Percentiles rank a stretch among this genome's conserved stretches.
Evolutionary conservation across 2,113 vertebrate genomes (phyloP).

Genomic region (Myiozetetes cayanensis): DNA sequence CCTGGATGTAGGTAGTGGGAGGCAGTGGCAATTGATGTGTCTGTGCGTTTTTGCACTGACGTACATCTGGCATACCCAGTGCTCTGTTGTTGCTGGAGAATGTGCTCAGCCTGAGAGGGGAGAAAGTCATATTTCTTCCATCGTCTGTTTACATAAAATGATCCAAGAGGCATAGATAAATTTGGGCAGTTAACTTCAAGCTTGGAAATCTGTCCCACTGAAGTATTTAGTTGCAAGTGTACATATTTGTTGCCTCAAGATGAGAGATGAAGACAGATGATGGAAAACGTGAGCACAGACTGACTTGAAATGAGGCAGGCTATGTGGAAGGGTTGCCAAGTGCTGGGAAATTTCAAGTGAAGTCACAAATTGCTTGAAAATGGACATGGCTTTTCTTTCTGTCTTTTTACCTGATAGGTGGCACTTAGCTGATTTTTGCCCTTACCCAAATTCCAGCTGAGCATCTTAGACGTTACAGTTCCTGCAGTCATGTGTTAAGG

Average conservation of each 20-base stretch:
- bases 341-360: background rate
- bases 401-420: background rate
- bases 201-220: background rate
- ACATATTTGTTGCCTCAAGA: background rate
- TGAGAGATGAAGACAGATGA: background rate
- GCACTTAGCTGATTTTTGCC: background rate
- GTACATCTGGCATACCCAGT: background rate
- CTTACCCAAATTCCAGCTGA: background rate
- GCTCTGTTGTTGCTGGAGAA: background rate
- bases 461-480: background rate
- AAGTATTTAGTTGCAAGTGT: background rate
- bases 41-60: background rate
- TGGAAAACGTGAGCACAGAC: background rate
- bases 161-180: background rate
- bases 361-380: background rate
- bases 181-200: background rate
- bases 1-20: conserved; percentile 10
- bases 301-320: background rate
- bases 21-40: background rate
- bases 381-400: background rate
- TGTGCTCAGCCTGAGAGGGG: background rate
- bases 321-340: background rate
- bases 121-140: background rate
- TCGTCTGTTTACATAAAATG: background rate
- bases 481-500: background rate